phyloP scores from a whole-genome alignment of 2,797 vertebrate species.

The Melanotaenia nigrans region DNA sequence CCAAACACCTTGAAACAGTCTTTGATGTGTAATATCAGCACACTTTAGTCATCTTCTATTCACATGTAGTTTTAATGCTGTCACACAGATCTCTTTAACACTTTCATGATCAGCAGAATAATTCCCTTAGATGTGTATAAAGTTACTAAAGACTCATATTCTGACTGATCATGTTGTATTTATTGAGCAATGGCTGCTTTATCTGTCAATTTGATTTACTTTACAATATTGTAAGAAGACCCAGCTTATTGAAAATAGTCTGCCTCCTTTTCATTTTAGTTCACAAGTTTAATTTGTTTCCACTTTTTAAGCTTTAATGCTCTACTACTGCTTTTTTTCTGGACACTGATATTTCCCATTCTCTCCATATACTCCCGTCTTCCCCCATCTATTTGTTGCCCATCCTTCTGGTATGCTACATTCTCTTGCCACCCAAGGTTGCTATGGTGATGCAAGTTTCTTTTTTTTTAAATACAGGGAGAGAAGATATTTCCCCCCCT shows the following conservation, averaged over 20 bases:
- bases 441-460: conserved; percentile 66
- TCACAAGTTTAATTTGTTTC: conserved; percentile 6
- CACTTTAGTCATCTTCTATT: neutral
- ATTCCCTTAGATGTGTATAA: neutral
- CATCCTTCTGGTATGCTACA: conserved; percentile 70
- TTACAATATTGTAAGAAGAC: neutral
- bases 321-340: conserved; percentile 9
- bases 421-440: conserved; percentile 71
- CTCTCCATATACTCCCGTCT: conserved; percentile 22
- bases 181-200: neutral
- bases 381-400: conserved; percentile 25
- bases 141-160: neutral
- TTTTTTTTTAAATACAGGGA: conserved; percentile 60
- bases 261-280: neutral
- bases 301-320: neutral
- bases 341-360: conserved; percentile 20
- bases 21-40: conserved; percentile 3
- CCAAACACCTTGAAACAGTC: neutral
- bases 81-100: neutral
- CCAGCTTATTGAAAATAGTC: neutral
- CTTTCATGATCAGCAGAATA: neutral
- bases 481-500: conserved; percentile 16
- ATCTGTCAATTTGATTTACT: neutral
- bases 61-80: neutral
- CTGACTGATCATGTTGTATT: neutral